Conservation (phyloP, 1,140 invertebrate species). For the Megalonaias nervosa region DNA sequence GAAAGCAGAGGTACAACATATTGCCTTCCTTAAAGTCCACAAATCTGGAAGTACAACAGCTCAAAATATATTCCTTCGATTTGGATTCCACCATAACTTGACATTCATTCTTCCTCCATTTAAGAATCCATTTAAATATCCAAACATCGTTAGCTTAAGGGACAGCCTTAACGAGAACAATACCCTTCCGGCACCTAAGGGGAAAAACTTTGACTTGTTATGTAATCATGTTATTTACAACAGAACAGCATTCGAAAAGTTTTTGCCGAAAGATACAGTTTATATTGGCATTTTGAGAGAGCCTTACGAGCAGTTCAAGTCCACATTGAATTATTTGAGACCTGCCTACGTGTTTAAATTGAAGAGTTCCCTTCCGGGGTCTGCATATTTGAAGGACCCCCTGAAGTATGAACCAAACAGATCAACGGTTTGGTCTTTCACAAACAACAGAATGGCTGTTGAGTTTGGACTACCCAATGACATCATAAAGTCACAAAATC, state of each 20-base stretch:
- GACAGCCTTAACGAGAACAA: slow-evolving; percentile 13
- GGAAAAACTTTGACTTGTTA: slow-evolving; percentile 43
- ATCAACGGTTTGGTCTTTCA: slow-evolving; percentile 30
- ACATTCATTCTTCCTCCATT: slow-evolving; percentile 69
- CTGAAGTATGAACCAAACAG: slow-evolving; percentile 31
- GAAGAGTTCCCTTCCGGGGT: slow-evolving; percentile 5
- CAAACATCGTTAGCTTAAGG: slow-evolving; percentile 37
- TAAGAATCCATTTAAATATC: slow-evolving; percentile 16
- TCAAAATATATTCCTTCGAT: slow-evolving; percentile 73
- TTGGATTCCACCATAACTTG: slow-evolving; percentile 73
- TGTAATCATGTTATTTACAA: slow-evolving; percentile 50
- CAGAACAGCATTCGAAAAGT: slow-evolving; percentile 20
- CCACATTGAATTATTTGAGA: slow-evolving; percentile 45
- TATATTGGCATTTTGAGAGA: slow-evolving; percentile 47
- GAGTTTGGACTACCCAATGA: slow-evolving; percentile 43
- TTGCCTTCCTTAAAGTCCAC: slow-evolving; percentile 54
- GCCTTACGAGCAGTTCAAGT: slow-evolving; percentile 43
- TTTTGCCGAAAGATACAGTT: slow-evolving; percentile 41
- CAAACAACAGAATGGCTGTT: slow-evolving; percentile 48
- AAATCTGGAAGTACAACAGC: slow-evolving; percentile 74
- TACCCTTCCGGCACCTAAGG: slow-evolving; percentile 25
- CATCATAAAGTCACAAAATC: slow-evolving; percentile 16
- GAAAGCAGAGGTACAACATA: slow-evolving; percentile 16
- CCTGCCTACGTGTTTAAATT: slow-evolving; percentile 17
- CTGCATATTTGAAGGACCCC: slow-evolving; percentile 24